Percentiles rank a stretch among this genome's conserved stretches.
These are phyloP conservation scores for Paratilapia polleni DNA, from an alignment of 2,113 vertebrate genomes.

Conservation along the genomic window DNA sequence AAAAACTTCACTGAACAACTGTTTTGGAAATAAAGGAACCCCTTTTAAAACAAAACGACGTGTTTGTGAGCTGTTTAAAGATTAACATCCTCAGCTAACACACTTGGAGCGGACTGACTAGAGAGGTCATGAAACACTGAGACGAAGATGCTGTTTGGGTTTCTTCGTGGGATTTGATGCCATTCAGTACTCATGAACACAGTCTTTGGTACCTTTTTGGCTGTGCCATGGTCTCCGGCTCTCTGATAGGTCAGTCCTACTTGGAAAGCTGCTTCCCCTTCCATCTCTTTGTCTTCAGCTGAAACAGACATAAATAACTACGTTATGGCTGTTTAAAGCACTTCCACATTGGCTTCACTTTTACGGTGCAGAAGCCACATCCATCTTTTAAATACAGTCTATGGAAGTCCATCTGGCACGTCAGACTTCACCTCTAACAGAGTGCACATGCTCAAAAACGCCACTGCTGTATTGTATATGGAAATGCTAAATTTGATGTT, in stretches of 20 bases:
- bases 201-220: constrained; percentile 41
- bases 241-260: constrained; percentile 57
- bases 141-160: neutral
- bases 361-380: neutral
- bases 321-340: neutral
- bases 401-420: neutral
- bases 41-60: too few relatives aligned
- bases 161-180: too few relatives aligned
- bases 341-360: neutral
- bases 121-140: neutral
- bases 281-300: constrained; percentile 48
- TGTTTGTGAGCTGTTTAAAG: too few relatives aligned
- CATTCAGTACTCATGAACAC: neutral
- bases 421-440: neutral
- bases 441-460: too few relatives aligned
- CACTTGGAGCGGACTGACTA: neutral
- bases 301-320: neutral
- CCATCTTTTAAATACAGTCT: neutral
- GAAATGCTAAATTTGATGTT: too few relatives aligned
- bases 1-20: too few relatives aligned
- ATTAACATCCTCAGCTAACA: neutral
- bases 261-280: constrained; percentile 31
- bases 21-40: too few relatives aligned
- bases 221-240: constrained; percentile 20
- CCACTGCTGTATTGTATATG: too few relatives aligned